Conservation (phyloP, 1,140 invertebrate genomes). For the Polypedilum vanderplanki region DNA sequence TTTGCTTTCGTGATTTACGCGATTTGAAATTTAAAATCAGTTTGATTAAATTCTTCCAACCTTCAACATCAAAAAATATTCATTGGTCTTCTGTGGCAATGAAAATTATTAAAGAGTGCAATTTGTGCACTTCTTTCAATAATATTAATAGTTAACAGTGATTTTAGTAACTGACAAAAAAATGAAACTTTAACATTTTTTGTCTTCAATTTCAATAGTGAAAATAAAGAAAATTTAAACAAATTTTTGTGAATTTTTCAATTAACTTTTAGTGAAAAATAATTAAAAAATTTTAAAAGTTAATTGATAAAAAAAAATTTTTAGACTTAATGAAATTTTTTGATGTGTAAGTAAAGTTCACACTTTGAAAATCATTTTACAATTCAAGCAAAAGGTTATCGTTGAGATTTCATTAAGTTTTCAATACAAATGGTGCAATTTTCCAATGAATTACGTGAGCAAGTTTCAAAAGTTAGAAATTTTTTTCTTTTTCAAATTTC, state of each 20-base stretch:
- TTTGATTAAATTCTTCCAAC: slow-evolving; percentile 28
- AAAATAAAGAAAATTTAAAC: neutral
- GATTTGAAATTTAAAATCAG: slow-evolving; percentile 20
- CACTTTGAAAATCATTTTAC: neutral
- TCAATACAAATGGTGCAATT: neutral
- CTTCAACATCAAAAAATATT: slow-evolving; percentile 28
- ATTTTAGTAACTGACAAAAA: neutral
- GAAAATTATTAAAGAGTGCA: neutral
- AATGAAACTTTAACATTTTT: neutral
- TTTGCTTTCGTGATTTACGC: slow-evolving; percentile 7
- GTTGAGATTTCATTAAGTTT: neutral
- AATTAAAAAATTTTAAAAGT: neutral
- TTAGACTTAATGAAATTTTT: slow-evolving; percentile 27
- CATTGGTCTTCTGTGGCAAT: slow-evolving; percentile 8
- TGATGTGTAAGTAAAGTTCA: neutral
- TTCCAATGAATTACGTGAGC: neutral
- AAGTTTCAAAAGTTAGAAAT: neutral
- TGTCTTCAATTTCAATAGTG: neutral
- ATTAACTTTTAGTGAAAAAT: slow-evolving; percentile 14
- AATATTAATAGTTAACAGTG: neutral
- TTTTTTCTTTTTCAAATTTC: neutral
- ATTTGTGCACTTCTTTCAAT: neutral
- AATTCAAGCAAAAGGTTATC: neutral
- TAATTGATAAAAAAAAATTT: neutral
- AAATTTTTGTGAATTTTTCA: neutral